These are phyloP conservation scores for Coturnix japonica DNA, from an alignment of 2,113 vertebrate species.

Conservation along the genomic window DNA sequence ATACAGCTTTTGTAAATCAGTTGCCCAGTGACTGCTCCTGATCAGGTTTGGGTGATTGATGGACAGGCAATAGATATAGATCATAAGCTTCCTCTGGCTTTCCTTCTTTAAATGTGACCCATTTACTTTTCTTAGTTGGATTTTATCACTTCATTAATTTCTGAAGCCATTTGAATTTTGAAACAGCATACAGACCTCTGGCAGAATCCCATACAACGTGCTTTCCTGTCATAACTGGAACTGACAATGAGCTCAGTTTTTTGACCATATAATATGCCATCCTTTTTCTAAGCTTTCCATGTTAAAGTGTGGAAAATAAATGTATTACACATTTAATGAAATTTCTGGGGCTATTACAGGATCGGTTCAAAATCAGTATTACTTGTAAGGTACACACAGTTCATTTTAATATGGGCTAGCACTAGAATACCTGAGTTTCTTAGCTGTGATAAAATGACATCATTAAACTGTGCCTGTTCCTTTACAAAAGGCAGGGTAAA, in stretches of 20 bases:
- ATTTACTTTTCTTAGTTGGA: slow-evolving; percentile 22
- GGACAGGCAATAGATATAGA: neutral
- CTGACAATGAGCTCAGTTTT: neutral
- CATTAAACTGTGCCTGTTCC: neutral
- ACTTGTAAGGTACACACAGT: neutral
- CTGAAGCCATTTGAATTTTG: slow-evolving; percentile 5
- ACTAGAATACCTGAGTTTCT: neutral
- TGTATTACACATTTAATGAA: neutral
- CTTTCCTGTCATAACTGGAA: neutral
- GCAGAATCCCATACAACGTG: neutral
- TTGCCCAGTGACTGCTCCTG: neutral
- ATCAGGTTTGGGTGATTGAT: neutral
- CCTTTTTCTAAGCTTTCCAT: neutral
- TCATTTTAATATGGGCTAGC: neutral
- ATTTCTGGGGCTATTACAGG: neutral
- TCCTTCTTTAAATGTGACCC: slow-evolving; percentile 8
- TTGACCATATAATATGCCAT: neutral
- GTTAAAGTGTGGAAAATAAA: neutral
- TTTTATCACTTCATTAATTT: slow-evolving; percentile 32
- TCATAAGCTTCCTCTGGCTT: neutral
- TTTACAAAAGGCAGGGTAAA: neutral
- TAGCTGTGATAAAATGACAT: neutral
- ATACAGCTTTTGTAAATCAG: neutral
- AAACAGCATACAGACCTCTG: neutral
- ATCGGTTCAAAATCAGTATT: neutral